Percentiles rank a stretch among this genome's conserved stretches.
These are phyloP conservation scores for Bradypodion pumilum DNA, from an alignment of 2,797 vertebrate species.

Conservation along the genomic window DNA sequence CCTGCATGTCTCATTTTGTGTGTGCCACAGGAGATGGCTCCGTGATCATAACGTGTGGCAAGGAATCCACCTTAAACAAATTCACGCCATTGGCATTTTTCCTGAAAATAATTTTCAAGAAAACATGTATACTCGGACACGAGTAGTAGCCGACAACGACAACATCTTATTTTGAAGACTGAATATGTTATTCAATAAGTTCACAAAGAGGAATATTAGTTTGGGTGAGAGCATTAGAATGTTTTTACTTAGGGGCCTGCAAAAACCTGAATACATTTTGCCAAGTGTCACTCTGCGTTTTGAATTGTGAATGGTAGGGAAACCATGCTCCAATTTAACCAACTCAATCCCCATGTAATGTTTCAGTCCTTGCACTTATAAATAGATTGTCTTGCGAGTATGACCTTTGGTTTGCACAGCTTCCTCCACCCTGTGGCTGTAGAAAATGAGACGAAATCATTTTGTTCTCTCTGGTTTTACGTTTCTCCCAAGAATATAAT, in stretches of 20 bases:
- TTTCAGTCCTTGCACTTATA: conserved; percentile 44
- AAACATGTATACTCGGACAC: too few species aligned
- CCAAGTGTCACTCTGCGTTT: conserved; percentile 1
- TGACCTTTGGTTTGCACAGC: conserved; percentile 58
- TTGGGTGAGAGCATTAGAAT: not conserved
- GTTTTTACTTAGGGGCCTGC: not conserved
- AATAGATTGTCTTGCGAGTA: conserved; percentile 53
- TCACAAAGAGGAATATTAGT: too few species aligned
- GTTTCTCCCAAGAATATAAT: conserved; percentile 74
- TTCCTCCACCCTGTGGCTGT: conserved; percentile 63
- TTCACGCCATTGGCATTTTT: too few species aligned
- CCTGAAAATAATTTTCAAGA: too few species aligned
- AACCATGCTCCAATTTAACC: not conserved
- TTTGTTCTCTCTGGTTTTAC: conserved; percentile 71
- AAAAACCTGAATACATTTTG: not conserved
- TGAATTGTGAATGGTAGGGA: not conserved
- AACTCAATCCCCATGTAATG: conserved; percentile 22
- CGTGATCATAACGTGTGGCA: too few species aligned
- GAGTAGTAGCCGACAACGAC: too few species aligned
- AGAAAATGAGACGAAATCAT: conserved; percentile 52
- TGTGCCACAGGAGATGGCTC: too few species aligned
- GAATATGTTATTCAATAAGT: not conserved
- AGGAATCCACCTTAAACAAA: too few species aligned
- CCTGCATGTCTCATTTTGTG: too few species aligned
- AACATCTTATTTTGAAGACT: not conserved